Conservation (phyloP, 2,113 vertebrate genomes). For the Enhydra lutris region DNA sequence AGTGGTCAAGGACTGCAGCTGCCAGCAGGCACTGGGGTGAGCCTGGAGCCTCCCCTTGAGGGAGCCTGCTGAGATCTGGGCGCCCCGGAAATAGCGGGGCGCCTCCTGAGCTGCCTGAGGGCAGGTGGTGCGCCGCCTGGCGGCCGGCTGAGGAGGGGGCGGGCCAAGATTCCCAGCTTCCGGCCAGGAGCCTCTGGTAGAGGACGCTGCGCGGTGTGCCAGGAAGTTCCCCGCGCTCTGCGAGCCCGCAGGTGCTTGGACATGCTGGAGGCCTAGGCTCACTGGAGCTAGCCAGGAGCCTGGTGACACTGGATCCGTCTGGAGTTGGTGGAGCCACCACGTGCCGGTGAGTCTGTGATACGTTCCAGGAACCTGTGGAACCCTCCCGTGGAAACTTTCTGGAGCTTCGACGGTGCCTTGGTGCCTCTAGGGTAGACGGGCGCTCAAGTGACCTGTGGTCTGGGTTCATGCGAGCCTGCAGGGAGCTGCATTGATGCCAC, state of each 20-base stretch:
- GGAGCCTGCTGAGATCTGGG: background rate
- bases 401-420: rapidly evolving
- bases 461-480: background rate
- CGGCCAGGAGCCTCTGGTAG: rapidly evolving
- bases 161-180: background rate
- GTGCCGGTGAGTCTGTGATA: background rate
- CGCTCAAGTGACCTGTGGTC: background rate
- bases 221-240: rapidly evolving
- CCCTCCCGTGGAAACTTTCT: background rate
- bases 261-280: background rate
- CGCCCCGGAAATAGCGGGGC: background rate
- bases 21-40: too few species aligned
- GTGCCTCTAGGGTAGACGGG: background rate
- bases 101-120: background rate
- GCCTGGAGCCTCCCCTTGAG: background rate
- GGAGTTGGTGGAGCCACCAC: background rate
- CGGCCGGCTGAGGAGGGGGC: rapidly evolving
- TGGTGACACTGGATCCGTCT: background rate
- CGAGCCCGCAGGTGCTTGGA: background rate
- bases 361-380: rapidly evolving
- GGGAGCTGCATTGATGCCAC: background rate
- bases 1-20: background rate
- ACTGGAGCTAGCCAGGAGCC: background rate
- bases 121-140: background rate
- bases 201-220: background rate